A percentile compares a stretch with the other conserved stretches of the same genome.
Evolutionary conservation across 2,113 vertebrate genomes (phyloP).

Genomic region (Equus quagga): DNA sequence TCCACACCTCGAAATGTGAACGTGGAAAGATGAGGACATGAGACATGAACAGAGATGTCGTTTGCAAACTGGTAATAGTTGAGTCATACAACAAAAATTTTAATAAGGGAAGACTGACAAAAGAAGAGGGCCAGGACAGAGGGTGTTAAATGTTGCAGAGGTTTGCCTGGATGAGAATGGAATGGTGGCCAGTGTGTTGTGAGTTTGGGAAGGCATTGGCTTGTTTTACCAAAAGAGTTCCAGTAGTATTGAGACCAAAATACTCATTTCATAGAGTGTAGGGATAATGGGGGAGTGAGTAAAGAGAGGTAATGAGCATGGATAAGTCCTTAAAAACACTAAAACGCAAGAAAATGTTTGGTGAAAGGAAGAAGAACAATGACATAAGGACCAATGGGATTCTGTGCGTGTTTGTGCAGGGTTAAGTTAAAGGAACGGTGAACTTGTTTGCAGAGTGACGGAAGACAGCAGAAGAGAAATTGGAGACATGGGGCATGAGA

Average conservation of each 20-base stretch:
- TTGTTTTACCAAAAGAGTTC: background rate
- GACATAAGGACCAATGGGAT: fast-evolving
- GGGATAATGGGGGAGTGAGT: background rate
- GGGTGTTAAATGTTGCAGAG: background rate
- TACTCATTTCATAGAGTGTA: background rate
- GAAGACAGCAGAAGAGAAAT: background rate
- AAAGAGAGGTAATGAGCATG: background rate
- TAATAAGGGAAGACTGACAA: background rate
- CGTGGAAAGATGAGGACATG: background rate
- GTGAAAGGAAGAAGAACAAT: background rate
- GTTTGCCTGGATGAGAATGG: background rate
- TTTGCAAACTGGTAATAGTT: background rate
- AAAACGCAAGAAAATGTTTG: background rate
- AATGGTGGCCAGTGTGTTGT: background rate
- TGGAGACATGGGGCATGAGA: too few relatives aligned
- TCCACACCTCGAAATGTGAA: background rate
- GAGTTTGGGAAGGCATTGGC: fast-evolving
- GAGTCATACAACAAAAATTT: background rate
- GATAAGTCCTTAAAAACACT: background rate
- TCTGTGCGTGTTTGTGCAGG: fast-evolving
- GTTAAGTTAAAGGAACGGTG: background rate
- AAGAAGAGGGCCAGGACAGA: background rate
- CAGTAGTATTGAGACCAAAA: background rate
- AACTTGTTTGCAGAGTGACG: background rate
- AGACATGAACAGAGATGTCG: background rate